These are phyloP conservation scores for Pangasianodon hypophthalmus DNA, from an alignment of 2,113 vertebrate genomes.

Conservation along the genomic window DNA sequence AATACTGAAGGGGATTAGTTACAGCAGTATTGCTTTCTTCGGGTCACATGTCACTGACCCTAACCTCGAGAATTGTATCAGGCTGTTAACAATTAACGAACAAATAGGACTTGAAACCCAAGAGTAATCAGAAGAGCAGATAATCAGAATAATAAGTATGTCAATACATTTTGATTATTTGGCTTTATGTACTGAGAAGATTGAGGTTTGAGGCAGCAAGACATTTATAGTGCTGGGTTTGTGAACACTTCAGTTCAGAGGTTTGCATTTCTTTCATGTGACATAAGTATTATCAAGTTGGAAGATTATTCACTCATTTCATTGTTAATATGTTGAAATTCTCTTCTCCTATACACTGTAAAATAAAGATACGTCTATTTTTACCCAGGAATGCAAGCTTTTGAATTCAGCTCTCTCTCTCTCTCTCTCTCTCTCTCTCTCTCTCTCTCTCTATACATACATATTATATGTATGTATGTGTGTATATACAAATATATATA, in stretches of 20 bases:
- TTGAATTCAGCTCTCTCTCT: neutral
- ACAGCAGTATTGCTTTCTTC: slow-evolving; percentile 48
- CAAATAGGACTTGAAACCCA: slow-evolving; percentile 41
- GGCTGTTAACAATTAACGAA: slow-evolving; percentile 55
- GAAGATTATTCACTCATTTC: neutral
- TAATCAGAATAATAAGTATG: neutral
- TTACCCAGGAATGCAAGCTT: neutral
- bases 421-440: too few species aligned
- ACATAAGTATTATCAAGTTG: neutral
- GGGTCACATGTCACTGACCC: slow-evolving; percentile 45
- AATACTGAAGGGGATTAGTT: slow-evolving; percentile 49
- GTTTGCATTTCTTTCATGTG: neutral
- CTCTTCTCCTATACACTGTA: neutral
- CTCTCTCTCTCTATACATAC: too few species aligned
- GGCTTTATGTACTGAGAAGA: too few species aligned
- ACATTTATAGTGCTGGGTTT: neutral
- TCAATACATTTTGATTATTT: neutral
- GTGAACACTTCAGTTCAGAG: neutral
- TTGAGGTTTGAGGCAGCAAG: neutral
- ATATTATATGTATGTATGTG: too few species aligned
- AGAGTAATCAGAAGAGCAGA: slow-evolving; percentile 25
- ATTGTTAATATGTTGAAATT: too few species aligned
- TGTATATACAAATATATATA: too few species aligned
- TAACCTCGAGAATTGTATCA: slow-evolving; percentile 50
- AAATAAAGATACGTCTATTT: neutral